Evolutionary conservation across 2,888 invertebrate genomes (phyloP).

Genomic region (Leptinotarsa haldemani): DNA sequence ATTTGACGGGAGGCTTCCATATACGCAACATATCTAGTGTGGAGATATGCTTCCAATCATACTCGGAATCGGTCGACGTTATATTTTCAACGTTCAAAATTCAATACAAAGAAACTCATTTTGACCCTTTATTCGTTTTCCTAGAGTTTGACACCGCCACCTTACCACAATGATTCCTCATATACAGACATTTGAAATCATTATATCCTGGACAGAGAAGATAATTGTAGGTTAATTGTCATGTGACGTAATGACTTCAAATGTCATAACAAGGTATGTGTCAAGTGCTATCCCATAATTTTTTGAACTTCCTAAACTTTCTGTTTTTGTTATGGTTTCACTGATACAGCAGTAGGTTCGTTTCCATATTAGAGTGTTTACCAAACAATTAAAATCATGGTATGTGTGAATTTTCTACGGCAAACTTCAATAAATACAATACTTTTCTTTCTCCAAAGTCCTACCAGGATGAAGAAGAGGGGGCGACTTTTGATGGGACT

Average conservation of each 20-base stretch:
- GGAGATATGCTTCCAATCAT: too few species aligned
- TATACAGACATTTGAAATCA: too few species aligned
- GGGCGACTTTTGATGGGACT: conserved; percentile 64
- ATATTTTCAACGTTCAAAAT: too few species aligned
- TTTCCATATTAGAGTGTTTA: background rate
- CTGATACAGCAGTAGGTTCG: background rate
- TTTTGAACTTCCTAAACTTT: background rate
- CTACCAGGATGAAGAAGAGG: conserved; percentile 66
- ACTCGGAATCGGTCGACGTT: too few species aligned
- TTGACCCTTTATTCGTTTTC: too few species aligned
- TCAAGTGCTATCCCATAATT: background rate
- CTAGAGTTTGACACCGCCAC: too few species aligned
- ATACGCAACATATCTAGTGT: too few species aligned
- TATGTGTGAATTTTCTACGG: background rate
- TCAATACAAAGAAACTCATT: too few species aligned
- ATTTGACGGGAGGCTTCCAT: too few species aligned
- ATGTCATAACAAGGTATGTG: background rate
- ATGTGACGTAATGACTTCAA: background rate
- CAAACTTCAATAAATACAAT: background rate
- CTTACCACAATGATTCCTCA: too few species aligned
- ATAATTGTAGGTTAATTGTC: too few species aligned
- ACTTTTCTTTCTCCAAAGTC: conserved; percentile 36
- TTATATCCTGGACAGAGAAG: too few species aligned
- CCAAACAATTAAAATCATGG: background rate
- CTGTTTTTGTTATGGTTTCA: background rate